Conservation (phyloP, 2,888 invertebrate species). For the Athrips mouffetella region DNA sequence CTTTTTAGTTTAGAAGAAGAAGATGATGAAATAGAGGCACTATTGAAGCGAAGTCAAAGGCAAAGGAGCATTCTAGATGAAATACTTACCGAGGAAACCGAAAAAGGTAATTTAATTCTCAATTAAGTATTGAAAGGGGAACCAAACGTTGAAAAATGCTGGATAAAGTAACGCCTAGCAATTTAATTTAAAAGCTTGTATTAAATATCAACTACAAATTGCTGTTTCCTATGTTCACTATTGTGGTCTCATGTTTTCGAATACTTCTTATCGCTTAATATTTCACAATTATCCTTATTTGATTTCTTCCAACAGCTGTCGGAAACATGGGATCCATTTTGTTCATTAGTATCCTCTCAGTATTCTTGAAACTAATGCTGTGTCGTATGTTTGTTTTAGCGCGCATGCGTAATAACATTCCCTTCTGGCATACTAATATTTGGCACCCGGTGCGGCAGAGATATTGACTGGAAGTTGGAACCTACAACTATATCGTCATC, state of each 20-base stretch:
- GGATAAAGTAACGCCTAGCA: constrained; percentile 66
- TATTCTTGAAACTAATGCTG: constrained; percentile 61
- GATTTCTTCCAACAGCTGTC: too few species aligned
- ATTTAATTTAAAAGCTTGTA: constrained; percentile 53
- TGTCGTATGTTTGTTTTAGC: constrained; percentile 77
- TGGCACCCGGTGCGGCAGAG: constrained; percentile 63
- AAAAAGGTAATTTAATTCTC: constrained; percentile 72
- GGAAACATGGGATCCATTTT: constrained; percentile 42
- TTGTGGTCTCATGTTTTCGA: constrained; percentile 46
- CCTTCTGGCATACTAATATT: constrained; percentile 78
- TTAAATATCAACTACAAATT: constrained; percentile 33
- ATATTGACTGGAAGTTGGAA: constrained; percentile 37
- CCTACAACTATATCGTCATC: constrained; percentile 44
- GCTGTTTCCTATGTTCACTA: constrained; percentile 40
- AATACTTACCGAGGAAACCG: constrained; percentile 80
- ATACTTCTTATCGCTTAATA: neutral
- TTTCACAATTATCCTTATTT: neutral
- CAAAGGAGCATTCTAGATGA: constrained; percentile 85
- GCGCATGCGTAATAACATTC: constrained; percentile 78
- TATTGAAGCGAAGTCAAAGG: constrained; percentile 81
- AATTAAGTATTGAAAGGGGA: constrained; percentile 51
- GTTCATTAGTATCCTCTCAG: constrained; percentile 28
- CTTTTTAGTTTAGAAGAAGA: constrained; percentile 69
- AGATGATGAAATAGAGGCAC: constrained; percentile 80
- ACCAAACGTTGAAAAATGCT: too few species aligned